phyloP scores from a whole-genome alignment of 2,888 invertebrate genomes.

The Conistra vaccinii region DNA sequence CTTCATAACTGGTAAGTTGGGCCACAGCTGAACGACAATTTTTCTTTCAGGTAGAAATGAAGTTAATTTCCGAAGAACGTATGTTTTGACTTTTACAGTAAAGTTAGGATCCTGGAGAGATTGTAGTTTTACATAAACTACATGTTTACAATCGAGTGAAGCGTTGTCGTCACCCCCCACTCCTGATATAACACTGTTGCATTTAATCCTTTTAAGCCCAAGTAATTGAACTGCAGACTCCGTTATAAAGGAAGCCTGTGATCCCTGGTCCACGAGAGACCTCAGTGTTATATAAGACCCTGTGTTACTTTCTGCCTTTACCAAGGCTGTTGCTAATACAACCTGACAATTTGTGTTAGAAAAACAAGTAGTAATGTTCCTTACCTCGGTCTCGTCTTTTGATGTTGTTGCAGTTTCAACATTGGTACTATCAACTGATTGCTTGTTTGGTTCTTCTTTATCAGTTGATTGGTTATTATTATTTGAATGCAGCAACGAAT shows the following conservation, averaged over 20 bases:
- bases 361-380: not conserved
- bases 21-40: too few species aligned
- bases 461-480: not conserved
- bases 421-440: constrained; percentile 10
- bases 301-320: not conserved
- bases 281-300: too few species aligned
- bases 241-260: not conserved
- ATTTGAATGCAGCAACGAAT: constrained; percentile 3
- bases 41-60: too few species aligned
- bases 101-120: not conserved
- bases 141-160: not conserved
- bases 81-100: not conserved
- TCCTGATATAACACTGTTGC: too few species aligned
- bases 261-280: too few species aligned
- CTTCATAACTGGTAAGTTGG: too few species aligned
- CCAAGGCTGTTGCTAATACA: constrained; percentile 1
- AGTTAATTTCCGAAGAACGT: too few species aligned
- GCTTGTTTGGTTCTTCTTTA: not conserved
- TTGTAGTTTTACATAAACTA: not conserved
- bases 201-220: too few species aligned
- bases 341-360: constrained; percentile 9
- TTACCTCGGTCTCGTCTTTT: constrained; percentile 3
- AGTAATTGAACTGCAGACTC: too few species aligned
- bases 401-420: constrained; percentile 1
- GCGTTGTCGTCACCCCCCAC: too few species aligned